Evolutionary conservation across 1,140 invertebrate species (phyloP), one percentile per base, ranked within the genome.

Genomic region (Aphis craccivora): DNA sequence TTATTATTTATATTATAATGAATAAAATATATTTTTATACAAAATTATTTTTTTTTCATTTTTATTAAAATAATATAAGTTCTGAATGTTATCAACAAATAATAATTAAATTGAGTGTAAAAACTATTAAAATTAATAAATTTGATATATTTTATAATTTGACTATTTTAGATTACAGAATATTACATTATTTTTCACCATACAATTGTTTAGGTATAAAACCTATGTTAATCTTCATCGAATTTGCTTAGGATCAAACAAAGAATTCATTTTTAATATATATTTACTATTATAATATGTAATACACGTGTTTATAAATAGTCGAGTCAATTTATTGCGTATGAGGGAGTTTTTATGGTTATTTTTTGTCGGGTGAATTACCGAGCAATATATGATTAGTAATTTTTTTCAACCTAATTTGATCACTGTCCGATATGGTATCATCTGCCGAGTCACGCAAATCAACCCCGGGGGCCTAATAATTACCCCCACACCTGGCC

Each of bases 361-460:
- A 35, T 83, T 83, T 83, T 92, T 48, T 45, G 45, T 45, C 67
- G 11, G 40, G 40, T 37, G 90, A 48, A 92, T 48, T 92, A 92
- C 48, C 91, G 22, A 8, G 18, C 76, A 18, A 37, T 86, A 93
- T 55, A 86, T 67, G 91, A 84, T 93, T 93, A 93, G 81, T 93
- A 93, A 30, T 55, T 84, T 37, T 60, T 91, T 86, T 83, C 81
- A 30, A 53, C 76, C 81, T 93, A 93, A 93, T 93, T 93, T 93
- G 91, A 93, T 93, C 91, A 53, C 51, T 93, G 55, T 93, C 67
- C 91, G 67, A 81, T 92, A 81, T 84, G 30, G 81, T 93, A 93
- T 93, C 91, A 93, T 93, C 91, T 93, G 91, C 81, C 91, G 76
- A 83, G 91, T 93, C 91, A 93, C 91, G 91, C 76, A 81, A 93